phyloP scores from a whole-genome alignment of 2,113 vertebrate species.

The Corythaeola cristata region DNA sequence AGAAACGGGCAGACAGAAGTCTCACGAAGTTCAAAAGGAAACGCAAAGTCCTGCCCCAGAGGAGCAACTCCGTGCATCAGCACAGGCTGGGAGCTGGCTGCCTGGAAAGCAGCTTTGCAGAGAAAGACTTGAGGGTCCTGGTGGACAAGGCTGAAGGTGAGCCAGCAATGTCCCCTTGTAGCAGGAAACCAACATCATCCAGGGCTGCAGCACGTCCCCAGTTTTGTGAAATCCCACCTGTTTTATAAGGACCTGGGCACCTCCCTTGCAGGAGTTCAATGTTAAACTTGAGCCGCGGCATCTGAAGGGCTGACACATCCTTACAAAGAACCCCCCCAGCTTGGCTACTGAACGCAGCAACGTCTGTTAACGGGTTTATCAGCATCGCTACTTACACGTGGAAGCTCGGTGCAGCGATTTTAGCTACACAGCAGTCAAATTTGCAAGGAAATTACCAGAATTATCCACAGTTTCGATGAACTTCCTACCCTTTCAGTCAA shows the following conservation, averaged over 20 bases:
- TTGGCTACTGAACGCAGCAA: neutral
- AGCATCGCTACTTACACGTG: neutral
- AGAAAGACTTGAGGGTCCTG: neutral
- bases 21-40: neutral
- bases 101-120: neutral
- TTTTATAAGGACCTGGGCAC: neutral
- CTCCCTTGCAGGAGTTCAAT: neutral
- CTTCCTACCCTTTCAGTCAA: neutral
- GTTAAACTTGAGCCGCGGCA: neutral
- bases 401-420: neutral
- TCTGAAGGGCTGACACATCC: neutral
- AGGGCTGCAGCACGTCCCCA: neutral
- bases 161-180: neutral
- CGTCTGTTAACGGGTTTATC: neutral
- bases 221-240: neutral
- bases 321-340: neutral
- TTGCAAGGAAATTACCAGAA: conserved; percentile 3
- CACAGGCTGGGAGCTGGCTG: neutral
- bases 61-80: rapidly evolving
- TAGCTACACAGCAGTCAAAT: neutral
- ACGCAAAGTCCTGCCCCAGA: rapidly evolving
- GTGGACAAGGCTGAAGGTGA: rapidly evolving
- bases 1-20: neutral
- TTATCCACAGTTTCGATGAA: neutral
- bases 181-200: neutral